Evolutionary conservation across 2,888 invertebrate genomes (phyloP).

Genomic region (Xanthorhoe designata): DNA sequence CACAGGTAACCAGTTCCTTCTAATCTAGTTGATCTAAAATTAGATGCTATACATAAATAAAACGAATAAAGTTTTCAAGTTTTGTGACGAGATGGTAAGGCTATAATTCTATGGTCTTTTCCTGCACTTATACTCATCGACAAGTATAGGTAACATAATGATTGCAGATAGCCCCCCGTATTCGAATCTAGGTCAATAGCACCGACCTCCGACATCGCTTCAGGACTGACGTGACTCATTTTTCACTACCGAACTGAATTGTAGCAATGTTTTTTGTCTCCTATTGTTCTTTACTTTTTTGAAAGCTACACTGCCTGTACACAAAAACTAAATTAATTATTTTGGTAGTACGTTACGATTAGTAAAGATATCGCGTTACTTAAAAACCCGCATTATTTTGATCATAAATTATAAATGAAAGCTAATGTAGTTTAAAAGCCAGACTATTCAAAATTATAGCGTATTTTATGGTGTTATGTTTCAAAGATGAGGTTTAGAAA

Average conservation of each 20-base stretch:
- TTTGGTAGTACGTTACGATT: not conserved
- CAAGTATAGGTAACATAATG: slow-evolving; percentile 48
- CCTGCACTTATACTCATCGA: too few relatives aligned
- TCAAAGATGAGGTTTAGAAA: slow-evolving; percentile 15
- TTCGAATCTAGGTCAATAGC: slow-evolving; percentile 63
- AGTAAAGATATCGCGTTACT: not conserved
- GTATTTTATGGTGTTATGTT: slow-evolving; percentile 22
- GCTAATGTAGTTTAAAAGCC: slow-evolving; percentile 14
- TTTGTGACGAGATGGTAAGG: too few relatives aligned
- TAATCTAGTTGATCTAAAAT: too few relatives aligned
- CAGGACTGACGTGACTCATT: slow-evolving; percentile 38
- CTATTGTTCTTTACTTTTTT: slow-evolving; percentile 18
- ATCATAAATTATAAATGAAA: not conserved
- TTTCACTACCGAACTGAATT: slow-evolving; percentile 40
- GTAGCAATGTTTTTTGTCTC: slow-evolving; percentile 30
- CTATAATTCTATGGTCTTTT: too few relatives aligned
- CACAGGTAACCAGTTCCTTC: too few relatives aligned
- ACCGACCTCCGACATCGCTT: slow-evolving; percentile 58
- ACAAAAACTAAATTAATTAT: not conserved
- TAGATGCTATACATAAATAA: too few relatives aligned
- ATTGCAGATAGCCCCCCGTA: slow-evolving; percentile 47
- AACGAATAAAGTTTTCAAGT: too few relatives aligned
- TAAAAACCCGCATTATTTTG: not conserved
- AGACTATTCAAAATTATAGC: slow-evolving; percentile 2
- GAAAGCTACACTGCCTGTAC: not conserved